Conservation (phyloP, 2,113 vertebrate genomes). For the Sylvietta virens region DNA sequence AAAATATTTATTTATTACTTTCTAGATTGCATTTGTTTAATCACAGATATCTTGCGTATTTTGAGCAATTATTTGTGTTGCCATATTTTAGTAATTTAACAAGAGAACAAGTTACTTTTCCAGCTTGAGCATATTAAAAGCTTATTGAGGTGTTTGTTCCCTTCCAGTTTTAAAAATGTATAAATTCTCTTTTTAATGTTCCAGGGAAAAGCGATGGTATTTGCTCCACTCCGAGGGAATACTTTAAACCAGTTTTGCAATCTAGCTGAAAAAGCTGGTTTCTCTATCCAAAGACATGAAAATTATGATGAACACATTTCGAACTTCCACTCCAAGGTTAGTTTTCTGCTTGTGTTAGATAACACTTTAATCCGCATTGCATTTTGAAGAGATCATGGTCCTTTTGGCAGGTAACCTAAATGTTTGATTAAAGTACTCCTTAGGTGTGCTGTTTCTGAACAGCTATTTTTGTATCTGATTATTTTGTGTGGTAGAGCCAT, state of each 20-base stretch:
- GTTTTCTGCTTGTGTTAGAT: conserved; percentile 80
- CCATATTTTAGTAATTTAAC: neutral
- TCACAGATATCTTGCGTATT: conserved; percentile 17
- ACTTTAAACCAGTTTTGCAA: conserved; percentile 91
- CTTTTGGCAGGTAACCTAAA: conserved; percentile 83
- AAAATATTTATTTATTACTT: neutral
- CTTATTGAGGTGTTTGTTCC: conserved; percentile 39
- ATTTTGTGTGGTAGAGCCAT: conserved; percentile 76
- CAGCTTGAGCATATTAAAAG: neutral
- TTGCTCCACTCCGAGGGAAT: conserved; percentile 89
- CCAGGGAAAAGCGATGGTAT: conserved; percentile 91
- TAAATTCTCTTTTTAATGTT: conserved; percentile 71
- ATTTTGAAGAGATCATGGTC: conserved; percentile 83
- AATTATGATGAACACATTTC: conserved; percentile 95
- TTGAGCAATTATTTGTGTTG: neutral
- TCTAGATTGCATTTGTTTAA: conserved; percentile 18
- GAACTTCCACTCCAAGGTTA: conserved; percentile 94
- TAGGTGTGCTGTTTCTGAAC: conserved; percentile 77
- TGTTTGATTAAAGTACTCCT: conserved; percentile 81
- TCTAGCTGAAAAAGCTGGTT: conserved; percentile 88
- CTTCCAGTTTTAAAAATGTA: conserved; percentile 64
- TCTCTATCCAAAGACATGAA: conserved; percentile 87
- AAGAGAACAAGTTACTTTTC: conserved; percentile 21
- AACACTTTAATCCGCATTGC: conserved; percentile 81
- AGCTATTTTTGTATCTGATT: conserved; percentile 81